Evolutionary conservation across 2,888 invertebrate genomes (phyloP).

Genomic region (Metacarcinus magister): DNA sequence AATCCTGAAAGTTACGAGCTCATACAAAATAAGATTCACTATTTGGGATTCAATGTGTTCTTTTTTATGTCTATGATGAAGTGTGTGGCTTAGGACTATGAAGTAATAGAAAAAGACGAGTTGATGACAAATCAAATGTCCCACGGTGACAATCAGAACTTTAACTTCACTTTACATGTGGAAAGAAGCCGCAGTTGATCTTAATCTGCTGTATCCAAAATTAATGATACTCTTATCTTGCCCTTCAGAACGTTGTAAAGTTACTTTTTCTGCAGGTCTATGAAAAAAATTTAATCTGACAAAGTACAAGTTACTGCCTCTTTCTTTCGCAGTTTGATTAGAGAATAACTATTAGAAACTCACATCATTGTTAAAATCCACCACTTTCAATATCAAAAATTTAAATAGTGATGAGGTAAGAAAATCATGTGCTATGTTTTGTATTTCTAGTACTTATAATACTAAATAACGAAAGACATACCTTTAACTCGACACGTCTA

Average conservation of each 20-base stretch:
- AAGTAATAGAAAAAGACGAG: background rate
- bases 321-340: background rate
- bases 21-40: background rate
- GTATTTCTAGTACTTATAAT: background rate
- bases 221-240: background rate
- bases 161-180: background rate
- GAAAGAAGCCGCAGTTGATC: background rate
- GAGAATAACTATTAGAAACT: background rate
- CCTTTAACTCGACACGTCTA: background rate
- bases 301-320: conserved; percentile 26
- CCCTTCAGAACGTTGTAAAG: background rate
- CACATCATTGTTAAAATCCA: background rate
- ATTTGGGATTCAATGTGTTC: background rate
- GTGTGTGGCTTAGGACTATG: background rate
- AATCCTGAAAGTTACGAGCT: background rate
- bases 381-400: background rate
- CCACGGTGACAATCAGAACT: background rate
- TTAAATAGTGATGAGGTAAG: background rate
- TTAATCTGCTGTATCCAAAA: background rate
- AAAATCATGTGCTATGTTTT: background rate
- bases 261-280: background rate
- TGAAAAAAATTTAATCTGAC: background rate
- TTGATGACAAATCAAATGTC: background rate
- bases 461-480: background rate
- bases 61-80: background rate